Conservation (phyloP, 2,888 invertebrate genomes). For the Netelia fuscicornis region DNA sequence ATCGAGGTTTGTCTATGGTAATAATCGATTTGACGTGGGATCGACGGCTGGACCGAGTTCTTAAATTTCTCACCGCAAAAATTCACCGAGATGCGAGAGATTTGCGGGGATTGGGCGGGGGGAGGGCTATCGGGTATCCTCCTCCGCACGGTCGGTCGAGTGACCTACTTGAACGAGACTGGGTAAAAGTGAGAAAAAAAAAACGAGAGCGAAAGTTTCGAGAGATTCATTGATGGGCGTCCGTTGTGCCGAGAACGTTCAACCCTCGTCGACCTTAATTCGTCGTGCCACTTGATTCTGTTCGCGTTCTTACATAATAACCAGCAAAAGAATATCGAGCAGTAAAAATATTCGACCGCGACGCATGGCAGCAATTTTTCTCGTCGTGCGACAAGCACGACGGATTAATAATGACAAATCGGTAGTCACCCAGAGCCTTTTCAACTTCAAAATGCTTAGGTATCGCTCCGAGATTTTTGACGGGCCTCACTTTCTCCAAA, state of each 20-base stretch:
- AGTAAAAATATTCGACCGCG: not conserved
- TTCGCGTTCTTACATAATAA: not conserved
- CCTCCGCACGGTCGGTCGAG: not conserved
- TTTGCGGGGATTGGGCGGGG: not conserved
- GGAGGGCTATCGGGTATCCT: not conserved
- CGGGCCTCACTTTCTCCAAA: not conserved
- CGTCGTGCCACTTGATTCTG: not conserved
- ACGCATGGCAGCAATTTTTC: slow-evolving; percentile 6
- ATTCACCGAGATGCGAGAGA: not conserved
- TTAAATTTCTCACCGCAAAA: slow-evolving; percentile 3
- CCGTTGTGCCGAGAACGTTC: not conserved
- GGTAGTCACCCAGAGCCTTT: not conserved
- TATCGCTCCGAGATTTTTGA: slow-evolving; percentile 11
- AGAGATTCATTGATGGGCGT: slow-evolving; percentile 28
- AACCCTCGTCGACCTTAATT: slow-evolving; percentile 33
- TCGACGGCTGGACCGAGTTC: not conserved
- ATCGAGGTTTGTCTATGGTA: not conserved
- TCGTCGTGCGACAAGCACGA: not conserved
- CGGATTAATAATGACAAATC: slow-evolving; percentile 20
- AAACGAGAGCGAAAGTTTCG: slow-evolving; percentile 34
- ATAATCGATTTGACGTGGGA: not conserved
- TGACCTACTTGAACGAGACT: slow-evolving; percentile 1
- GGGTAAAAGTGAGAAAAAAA: not conserved
- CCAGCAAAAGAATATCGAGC: not conserved
- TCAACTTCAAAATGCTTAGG: not conserved